phyloP scores from a whole-genome alignment of 1,140 invertebrate genomes.

The Danaus plexippus region DNA sequence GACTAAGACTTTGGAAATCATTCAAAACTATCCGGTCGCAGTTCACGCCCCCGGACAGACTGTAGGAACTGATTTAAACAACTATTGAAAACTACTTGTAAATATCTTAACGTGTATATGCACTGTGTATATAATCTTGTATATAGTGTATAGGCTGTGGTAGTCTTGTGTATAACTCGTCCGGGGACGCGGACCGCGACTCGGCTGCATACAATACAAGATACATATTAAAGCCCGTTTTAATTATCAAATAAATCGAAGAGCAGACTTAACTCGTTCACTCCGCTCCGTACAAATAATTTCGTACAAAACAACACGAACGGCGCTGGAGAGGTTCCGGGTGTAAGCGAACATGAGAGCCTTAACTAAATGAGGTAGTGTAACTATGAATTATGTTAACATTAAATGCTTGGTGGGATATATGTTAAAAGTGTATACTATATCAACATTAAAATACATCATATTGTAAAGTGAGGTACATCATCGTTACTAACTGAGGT shows the following conservation, averaged over 20 bases:
- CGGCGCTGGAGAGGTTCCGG: too few species aligned
- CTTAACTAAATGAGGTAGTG: constrained; percentile 67
- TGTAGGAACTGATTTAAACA: too few species aligned
- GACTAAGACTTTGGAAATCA: constrained; percentile 39
- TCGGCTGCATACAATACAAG: too few species aligned
- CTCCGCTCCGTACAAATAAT: constrained; percentile 25
- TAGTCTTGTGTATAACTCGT: too few species aligned
- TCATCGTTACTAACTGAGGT: constrained; percentile 55
- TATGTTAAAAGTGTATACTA: constrained; percentile 53
- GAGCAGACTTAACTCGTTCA: too few species aligned
- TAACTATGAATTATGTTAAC: constrained; percentile 59
- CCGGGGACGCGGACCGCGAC: too few species aligned
- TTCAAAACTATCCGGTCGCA: constrained; percentile 14
- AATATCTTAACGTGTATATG: too few species aligned
- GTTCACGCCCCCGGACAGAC: neutral
- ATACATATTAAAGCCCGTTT: too few species aligned
- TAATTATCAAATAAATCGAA: too few species aligned
- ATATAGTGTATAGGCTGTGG: too few species aligned
- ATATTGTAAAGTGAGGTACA: constrained; percentile 66
- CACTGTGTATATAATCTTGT: too few species aligned
- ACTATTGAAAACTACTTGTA: too few species aligned
- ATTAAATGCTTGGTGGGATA: constrained; percentile 65
- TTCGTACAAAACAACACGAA: constrained; percentile 18
- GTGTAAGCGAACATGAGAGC: constrained; percentile 21
- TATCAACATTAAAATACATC: constrained; percentile 59